Evolutionary conservation across 2,888 invertebrate species (phyloP), one percentile per base, ranked within the genome.

Genomic region (Tiliacea aurago): DNA sequence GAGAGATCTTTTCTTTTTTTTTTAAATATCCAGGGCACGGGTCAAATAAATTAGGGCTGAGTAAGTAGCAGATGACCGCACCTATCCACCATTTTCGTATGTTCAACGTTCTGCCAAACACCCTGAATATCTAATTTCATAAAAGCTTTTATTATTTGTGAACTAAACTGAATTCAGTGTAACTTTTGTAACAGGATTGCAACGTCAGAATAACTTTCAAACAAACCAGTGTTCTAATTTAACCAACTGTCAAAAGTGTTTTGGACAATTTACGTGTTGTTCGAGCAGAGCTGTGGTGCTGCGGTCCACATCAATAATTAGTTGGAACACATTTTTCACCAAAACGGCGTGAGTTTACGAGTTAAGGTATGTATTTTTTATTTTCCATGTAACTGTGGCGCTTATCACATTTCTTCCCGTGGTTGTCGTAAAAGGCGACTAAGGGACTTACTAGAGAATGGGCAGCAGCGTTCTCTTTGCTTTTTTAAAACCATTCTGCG

Each of bases 241-340:
- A 45, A 56, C 45, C 4, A 73, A 33, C 73, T 73, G 73, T 76
- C 80, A 73, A 43, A 79, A 80, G 56, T 28, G 45, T 15, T 73
- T 56, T 56, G 43, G 15, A 61, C 71, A 62, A 73, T 76, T 73
- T 76, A 80, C 41, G 75, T 80, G 62, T 20, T 63, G 56, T 76
- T 41, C 33, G 45, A 47, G 4, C 2, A 0, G 23, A 45, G 37
- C 37, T 56, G 45, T 41, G 47, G 37, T 7, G 53, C 15, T 37
- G 51, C 33, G 23, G 56, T 78, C 2, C 43, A 41, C 41, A 43
- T 18, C 43, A 28, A 61, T 70, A 51, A 69, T 49, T 61, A 61
- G 78, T 62, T 61, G 49, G 15, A 23, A 37, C 49, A 79, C 5
- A 49, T 76, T 45, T 76, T 62, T 62, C n/a, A 37, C n/a, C 4